Evolutionary conservation across 2,113 vertebrate genomes (phyloP), one percentile per base, ranked within the genome.

Genomic region (Microtus oregoni): DNA sequence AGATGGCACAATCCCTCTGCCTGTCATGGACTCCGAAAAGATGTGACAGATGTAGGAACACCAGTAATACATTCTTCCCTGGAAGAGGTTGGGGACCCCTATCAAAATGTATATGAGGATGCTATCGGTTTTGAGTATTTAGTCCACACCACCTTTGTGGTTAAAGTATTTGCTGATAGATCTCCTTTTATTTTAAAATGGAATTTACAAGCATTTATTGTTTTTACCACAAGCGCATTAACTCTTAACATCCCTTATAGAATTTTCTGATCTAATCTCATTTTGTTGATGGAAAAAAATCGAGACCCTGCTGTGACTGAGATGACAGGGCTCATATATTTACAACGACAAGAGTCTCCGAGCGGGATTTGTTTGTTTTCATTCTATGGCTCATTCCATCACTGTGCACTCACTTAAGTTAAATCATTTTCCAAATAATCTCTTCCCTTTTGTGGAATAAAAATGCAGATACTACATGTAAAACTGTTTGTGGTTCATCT

Each of bases 251-350:
- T 17, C 35, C 44, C 91, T 85, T 75, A 70, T 2, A 26, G 76
- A 77, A 72, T 82, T 83, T 28, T 75, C 30, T 86, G 26, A 10
- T 78, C 68, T 13, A 90, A 19, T 86, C 10, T 87, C 58, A 78
- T 87, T 93, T 88, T 67, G 79, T 65, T 85, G 38, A 79, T 81
- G 11, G 78, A 24, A 92, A 90, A 93, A 90, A 93, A 41, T 47
- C 47, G 85, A 94, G 72, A 3, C 65, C n/a, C 63, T 32, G 35
- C 10, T 12, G 63, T n/a, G 5, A 67, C 9, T 13, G 26, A 88
- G 32, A 5, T 88, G 83, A 77, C 52, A 50, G 68, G 72, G 9
- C 38, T 72, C 20, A 11, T 55, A 73, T 10, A 11, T 24, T 75
- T 44, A 24, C 67, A 72, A 52, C 22, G 8, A 75, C 14, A 77